Percentiles rank a stretch among this genome's conserved stretches.
phyloP scores from a whole-genome alignment of 1,140 invertebrate species.

The Bombus cullumanus region DNA sequence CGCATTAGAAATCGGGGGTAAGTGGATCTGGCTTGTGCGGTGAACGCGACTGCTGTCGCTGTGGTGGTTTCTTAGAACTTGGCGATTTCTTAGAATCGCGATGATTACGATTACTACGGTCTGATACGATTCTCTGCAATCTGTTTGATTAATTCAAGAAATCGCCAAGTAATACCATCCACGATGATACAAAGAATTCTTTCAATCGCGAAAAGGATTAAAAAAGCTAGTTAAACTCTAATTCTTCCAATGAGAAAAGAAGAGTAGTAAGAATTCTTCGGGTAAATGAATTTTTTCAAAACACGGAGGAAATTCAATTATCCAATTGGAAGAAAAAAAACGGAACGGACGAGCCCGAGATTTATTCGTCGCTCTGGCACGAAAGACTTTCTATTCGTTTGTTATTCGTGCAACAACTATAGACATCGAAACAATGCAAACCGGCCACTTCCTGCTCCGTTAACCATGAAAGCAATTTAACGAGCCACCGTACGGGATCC shows the following conservation, averaged over 20 bases:
- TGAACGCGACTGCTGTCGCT: neutral
- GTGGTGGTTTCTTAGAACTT: neutral
- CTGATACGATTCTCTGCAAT: neutral
- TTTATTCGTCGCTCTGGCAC: neutral
- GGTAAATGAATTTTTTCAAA: neutral
- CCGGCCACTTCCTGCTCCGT: conserved; percentile 77
- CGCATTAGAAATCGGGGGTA: conserved; percentile 41
- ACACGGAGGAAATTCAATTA: neutral
- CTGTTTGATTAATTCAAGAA: neutral
- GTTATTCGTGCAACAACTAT: conserved; percentile 79
- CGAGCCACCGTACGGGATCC: conserved; percentile 42
- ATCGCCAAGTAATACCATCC: neutral
- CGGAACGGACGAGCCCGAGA: neutral
- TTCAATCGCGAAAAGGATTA: neutral
- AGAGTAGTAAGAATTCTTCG: too few species aligned
- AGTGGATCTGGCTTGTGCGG: conserved; percentile 29
- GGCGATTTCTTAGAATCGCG: neutral
- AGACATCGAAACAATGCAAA: conserved; percentile 79
- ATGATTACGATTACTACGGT: neutral
- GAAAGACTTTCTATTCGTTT: conserved; percentile 63
- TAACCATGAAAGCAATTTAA: conserved; percentile 61
- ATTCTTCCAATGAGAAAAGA: too few species aligned
- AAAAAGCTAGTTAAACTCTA: too few species aligned
- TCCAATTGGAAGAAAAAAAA: conserved; percentile 7
- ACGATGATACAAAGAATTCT: neutral